These are phyloP conservation scores for Agrotis ipsilon DNA, from an alignment of 2,888 invertebrate species.

Conservation along the genomic window DNA sequence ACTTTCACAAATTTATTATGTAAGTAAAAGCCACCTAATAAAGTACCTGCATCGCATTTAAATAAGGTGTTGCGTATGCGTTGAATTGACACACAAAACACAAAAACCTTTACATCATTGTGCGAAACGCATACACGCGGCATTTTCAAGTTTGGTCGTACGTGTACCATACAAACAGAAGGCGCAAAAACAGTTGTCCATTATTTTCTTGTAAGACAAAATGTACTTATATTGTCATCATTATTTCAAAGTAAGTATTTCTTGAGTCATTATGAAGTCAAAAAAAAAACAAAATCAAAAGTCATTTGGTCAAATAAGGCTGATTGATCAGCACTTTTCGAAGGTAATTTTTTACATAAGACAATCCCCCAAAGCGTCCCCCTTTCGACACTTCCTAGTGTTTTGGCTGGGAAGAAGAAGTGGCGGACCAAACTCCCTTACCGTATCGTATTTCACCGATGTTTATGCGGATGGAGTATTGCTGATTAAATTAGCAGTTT, in stretches of 20 bases:
- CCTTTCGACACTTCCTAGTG: too few relatives aligned
- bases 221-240: constrained; percentile 36
- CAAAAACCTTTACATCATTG: constrained; percentile 1
- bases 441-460: constrained; percentile 6
- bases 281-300: too few relatives aligned
- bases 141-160: not conserved
- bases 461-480: constrained; percentile 17
- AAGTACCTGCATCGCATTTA: not conserved
- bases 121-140: constrained; percentile 11
- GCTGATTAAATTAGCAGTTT: constrained; percentile 52
- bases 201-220: constrained; percentile 28
- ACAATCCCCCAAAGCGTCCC: too few relatives aligned
- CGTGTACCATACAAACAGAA: constrained; percentile 2
- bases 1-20: not conserved
- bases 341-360: too few relatives aligned
- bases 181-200: constrained; percentile 30
- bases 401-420: too few relatives aligned
- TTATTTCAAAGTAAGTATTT: constrained; percentile 21
- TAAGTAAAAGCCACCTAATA: not conserved
- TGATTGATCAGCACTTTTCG: too few relatives aligned
- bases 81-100: constrained; percentile 14
- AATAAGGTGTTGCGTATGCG: not conserved
- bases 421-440: too few relatives aligned
- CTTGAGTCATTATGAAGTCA: constrained; percentile 14
- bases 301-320: too few relatives aligned